Base-by-base conservation (phyloP, 2,888 invertebrate species). In the Nephrocerus scutellatus region DNA sequence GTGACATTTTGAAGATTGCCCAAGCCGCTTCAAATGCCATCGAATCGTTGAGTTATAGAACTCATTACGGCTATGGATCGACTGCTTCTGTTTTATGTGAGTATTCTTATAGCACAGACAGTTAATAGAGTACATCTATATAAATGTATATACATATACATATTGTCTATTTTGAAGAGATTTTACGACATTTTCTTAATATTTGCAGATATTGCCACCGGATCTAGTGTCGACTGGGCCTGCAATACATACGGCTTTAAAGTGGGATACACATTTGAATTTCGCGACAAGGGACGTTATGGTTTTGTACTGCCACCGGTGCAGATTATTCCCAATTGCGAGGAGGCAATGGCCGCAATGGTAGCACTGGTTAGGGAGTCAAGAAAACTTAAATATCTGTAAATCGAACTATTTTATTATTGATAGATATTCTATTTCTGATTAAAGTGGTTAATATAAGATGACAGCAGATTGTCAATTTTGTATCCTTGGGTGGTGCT, bases 401-500 rank as follows among this genome's bases (percentile, higher is more conserved):
- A 52, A 46, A 30, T 14, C 5, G 53, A 55, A 42, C 14, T n/a
- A 14, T 29, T 4, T 32, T 41, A 32, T n/a, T n/a, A n/a, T n/a
- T n/a, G n/a, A 28, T n/a, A 28, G 13, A 12, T 22, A 30, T 19
- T 2, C 31, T 44, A 39, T 5, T 52, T 40, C 7, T 52, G 43
- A 43, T 54, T 60, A 39, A 58, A 56, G 47, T 77, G 74, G 43
- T 74, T 74, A 23, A 78, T 90, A 63, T 96, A 96, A 0, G 93
- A 93, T 9, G 92, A 86, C 55, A 96, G 77, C 36, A 96, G 75
- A 66, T 95, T 93, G 63, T 95, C 93, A 86, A 95, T 92, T 75
- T 95, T 95, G 71, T 95, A 93, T 23, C 93, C 95, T 56, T 91
- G 74, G 1, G 84, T 81, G 4, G 93, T 95, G 72, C 92, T 91